A percentile compares a stretch with the other conserved stretches of the same genome.
Conservation (phyloP, 2,113 vertebrate species). For the Proteles cristata region DNA sequence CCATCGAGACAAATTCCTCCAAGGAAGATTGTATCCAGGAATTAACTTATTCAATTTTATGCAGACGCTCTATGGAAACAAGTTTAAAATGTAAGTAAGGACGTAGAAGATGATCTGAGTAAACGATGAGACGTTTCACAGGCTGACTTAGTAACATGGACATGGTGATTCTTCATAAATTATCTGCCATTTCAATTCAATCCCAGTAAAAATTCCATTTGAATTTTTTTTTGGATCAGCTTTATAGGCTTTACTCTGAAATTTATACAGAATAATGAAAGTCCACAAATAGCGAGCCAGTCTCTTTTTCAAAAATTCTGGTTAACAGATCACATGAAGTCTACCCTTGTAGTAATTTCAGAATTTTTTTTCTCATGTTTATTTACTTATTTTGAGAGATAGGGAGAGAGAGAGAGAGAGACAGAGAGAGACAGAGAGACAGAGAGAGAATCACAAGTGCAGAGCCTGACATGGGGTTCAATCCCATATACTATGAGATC, state of each 20-base stretch:
- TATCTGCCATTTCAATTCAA: constrained; percentile 7
- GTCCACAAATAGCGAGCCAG: neutral
- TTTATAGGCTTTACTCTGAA: neutral
- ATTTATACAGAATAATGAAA: constrained; percentile 14
- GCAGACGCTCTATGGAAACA: neutral
- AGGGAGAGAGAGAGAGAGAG: neutral
- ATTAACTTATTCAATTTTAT: neutral
- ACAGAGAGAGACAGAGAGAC: neutral
- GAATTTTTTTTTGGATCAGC: neutral
- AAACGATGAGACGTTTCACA: neutral
- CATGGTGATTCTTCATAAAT: neutral
- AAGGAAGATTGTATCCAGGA: neutral
- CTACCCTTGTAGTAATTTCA: too few species aligned
- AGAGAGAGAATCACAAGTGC: neutral
- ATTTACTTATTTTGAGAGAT: neutral
- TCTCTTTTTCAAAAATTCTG: neutral
- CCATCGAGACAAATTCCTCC: neutral
- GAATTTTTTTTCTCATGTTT: neutral
- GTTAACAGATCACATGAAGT: too few species aligned
- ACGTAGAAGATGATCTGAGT: neutral
- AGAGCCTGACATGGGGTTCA: rapidly evolving
- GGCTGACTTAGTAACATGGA: neutral
- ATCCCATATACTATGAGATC: neutral
- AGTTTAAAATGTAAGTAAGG: neutral
- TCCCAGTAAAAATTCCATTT: neutral